Base-by-base conservation (phyloP, 2,797 vertebrate species). In the Centroberyx gerrardi region DNA sequence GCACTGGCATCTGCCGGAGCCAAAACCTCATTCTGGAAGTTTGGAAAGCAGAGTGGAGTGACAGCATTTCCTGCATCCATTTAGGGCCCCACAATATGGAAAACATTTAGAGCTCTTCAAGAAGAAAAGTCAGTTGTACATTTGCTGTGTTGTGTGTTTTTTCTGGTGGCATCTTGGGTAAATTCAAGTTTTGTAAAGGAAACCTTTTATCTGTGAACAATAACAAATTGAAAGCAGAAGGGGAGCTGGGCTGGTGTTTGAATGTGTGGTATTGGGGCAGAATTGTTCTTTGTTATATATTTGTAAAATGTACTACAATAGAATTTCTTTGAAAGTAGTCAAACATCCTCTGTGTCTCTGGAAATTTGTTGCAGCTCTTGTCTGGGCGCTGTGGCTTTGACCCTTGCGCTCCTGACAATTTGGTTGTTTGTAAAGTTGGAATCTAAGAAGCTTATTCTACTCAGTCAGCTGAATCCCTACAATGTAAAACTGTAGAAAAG, bases 1-100 rank as follows among this genome's bases (percentile, higher is more conserved):
- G 76, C 88, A 88, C 90, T 88, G 88, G 85, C 86, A 91, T 91
- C 84, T 65, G 76, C 68, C 18, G 27, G 4, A 91, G 87, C 88
- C 80, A 76, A 74, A 94, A 82, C 89, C 92, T 88, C 83, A 88
- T 77, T 87, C 81, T 89, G 90, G 85, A 80, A 90, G 92, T 91
- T 93, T 93, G 84, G 80, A 90, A 87, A 89, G 90, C 89, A 76
- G 68, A 91, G 87, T 62, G 76, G 69, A 87, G 90, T 90, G 91
- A 92, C 88, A 93, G 90, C 91, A 91, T 93, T 93, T 94, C 91
- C 93, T 94, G 93, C 89, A 87, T 91, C 89, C 87, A 91, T 91
- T 92, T 85, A 83, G 80, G 85, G 80, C 67, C 80, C 86, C 85
- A 78, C 91, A 91, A 81, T 91, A 89, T 92, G 88, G 87, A 93